These are phyloP conservation scores for Rhabdomys pumilio DNA, from an alignment of 2,797 vertebrate genomes.

Conservation along the genomic window DNA sequence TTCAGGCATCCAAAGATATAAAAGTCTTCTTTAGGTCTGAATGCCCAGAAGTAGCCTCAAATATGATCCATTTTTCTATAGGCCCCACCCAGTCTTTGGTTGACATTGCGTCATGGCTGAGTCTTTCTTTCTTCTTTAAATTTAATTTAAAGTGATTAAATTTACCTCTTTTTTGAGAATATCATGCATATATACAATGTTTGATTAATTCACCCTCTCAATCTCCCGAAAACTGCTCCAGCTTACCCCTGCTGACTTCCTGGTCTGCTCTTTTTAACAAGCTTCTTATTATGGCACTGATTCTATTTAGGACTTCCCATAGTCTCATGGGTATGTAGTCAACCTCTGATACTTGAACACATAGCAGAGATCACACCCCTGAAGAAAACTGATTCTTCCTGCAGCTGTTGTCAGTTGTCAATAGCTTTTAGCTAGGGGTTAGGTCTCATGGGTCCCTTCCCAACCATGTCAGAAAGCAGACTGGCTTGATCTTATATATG, in stretches of 20 bases:
- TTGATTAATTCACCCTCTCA: neutral
- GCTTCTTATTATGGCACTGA: neutral
- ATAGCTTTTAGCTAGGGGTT: neutral
- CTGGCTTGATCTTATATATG: neutral
- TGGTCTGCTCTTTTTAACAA: neutral
- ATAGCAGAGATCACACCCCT: neutral
- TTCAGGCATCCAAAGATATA: neutral
- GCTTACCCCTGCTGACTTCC: neutral
- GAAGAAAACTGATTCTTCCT: neutral
- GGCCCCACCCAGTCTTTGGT: neutral
- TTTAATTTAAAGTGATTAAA: neutral
- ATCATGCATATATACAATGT: neutral
- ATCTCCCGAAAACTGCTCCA: neutral
- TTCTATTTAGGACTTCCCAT: neutral
- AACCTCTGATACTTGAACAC: neutral
- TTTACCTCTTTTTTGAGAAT: neutral
- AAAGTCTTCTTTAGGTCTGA: neutral
- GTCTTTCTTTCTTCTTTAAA: neutral
- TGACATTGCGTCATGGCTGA: neutral
- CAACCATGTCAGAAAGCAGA: neutral
- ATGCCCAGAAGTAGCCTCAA: neutral
- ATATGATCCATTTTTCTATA: neutral
- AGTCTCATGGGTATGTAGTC: neutral
- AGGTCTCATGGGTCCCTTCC: neutral
- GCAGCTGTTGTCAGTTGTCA: neutral